Evolutionary conservation across 2,888 invertebrate species (phyloP).

Genomic region (Zootermopsis nevadensis): DNA sequence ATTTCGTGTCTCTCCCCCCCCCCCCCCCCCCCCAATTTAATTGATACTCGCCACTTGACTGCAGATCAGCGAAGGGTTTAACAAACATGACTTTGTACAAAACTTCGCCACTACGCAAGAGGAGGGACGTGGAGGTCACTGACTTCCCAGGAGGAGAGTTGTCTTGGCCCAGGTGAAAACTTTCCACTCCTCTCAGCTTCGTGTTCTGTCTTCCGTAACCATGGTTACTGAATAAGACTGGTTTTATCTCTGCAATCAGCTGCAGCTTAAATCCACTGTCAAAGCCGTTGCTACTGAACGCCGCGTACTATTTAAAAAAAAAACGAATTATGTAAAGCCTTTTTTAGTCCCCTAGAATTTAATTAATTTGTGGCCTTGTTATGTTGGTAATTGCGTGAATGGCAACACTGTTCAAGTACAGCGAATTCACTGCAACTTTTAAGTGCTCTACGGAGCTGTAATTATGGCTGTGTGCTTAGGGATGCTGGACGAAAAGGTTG

Average conservation of each 20-base stretch:
- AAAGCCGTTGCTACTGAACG: too few species aligned
- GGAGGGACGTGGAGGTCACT: not conserved
- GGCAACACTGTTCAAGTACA: too few species aligned
- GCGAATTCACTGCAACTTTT: too few species aligned
- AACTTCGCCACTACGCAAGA: not conserved
- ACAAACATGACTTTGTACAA: not conserved
- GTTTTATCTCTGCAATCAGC: not conserved
- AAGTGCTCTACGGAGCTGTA: too few species aligned
- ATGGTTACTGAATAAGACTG: not conserved
- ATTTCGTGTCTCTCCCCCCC: not conserved
- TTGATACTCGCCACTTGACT: not conserved
- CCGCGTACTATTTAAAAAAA: too few species aligned
- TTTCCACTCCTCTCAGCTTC: not conserved
- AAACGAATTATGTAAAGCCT: too few species aligned
- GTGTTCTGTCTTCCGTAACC: not conserved
- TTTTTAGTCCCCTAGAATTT: too few species aligned
- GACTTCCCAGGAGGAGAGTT: not conserved
- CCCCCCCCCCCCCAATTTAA: not conserved
- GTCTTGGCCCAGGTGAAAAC: conserved; percentile 10
- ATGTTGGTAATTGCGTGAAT: too few species aligned
- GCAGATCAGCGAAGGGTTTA: not conserved
- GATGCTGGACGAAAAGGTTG: too few species aligned
- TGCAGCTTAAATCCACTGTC: not conserved
- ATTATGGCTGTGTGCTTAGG: too few species aligned
- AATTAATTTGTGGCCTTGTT: too few species aligned